Evolutionary conservation across 2,113 vertebrate species (phyloP).

Genomic region (Eurypyga helias): DNA sequence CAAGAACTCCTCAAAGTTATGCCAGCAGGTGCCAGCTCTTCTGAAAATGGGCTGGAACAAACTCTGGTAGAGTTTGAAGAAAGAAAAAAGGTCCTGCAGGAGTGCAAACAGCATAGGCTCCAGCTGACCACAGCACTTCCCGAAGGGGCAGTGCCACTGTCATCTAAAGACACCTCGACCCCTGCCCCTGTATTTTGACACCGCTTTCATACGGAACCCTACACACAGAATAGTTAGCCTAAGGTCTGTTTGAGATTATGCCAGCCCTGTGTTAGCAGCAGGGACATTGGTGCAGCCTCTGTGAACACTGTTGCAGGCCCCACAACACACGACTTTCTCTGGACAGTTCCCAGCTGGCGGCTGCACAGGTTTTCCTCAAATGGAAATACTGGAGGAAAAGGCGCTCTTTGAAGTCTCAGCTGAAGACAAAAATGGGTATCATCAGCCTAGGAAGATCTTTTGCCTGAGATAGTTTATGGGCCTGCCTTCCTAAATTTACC

Average conservation of each 20-base stretch:
- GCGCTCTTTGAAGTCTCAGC: conserved; percentile 16
- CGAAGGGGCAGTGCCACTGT: not conserved
- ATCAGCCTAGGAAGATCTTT: conserved; percentile 7
- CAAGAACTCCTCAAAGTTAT: not conserved
- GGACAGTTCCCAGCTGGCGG: not conserved
- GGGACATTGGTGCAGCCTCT: not conserved
- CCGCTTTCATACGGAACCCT: not conserved
- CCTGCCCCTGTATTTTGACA: not conserved
- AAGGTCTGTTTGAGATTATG: not conserved
- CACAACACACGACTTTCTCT: not conserved
- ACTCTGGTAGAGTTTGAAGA: not conserved
- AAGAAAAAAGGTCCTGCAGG: not conserved
- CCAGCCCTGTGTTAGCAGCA: not conserved
- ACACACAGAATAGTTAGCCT: not conserved
- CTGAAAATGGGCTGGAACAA: not conserved
- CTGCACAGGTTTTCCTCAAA: not conserved
- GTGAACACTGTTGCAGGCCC: not conserved
- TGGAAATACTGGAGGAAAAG: not conserved
- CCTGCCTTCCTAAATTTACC: not conserved
- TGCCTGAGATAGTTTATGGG: not conserved
- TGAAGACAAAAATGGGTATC: not conserved
- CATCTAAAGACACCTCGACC: not conserved
- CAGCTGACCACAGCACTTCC: not conserved
- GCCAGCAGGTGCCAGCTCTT: not conserved
- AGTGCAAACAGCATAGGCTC: not conserved